Evolutionary conservation across 2,888 invertebrate genomes (phyloP).

Genomic region (Choristoneura rosaceana): DNA sequence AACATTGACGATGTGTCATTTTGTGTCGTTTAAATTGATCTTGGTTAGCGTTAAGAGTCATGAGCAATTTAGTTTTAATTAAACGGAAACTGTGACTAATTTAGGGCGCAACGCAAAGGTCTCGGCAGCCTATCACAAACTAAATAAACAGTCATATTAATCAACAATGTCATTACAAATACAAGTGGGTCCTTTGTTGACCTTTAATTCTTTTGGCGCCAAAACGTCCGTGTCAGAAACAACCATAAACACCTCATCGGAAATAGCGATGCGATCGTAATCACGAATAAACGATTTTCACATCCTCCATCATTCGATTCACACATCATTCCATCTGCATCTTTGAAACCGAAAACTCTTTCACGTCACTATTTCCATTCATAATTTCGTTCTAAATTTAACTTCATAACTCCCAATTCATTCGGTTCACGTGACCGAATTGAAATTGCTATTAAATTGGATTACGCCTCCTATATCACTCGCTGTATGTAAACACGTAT

Average conservation of each 20-base stretch:
- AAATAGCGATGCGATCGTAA: slow-evolving; percentile 16
- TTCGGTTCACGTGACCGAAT: slow-evolving; percentile 37
- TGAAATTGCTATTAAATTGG: slow-evolving; percentile 38
- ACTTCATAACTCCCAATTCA: slow-evolving; percentile 36
- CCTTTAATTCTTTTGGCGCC: slow-evolving; percentile 23
- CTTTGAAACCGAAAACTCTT: slow-evolving; percentile 36
- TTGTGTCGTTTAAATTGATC: slow-evolving; percentile 36
- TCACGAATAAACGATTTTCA: slow-evolving; percentile 29
- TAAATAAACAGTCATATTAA: slow-evolving; percentile 32
- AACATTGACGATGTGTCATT: slow-evolving; percentile 36
- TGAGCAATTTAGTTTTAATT: slow-evolving; percentile 40
- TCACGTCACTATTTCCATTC: slow-evolving; percentile 36
- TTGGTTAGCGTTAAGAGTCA: slow-evolving; percentile 32
- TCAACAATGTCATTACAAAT: neutral
- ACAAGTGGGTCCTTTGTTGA: neutral
- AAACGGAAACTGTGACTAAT: slow-evolving; percentile 42
- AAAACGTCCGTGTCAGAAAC: slow-evolving; percentile 3
- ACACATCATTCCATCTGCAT: slow-evolving; percentile 33
- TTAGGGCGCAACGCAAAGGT: slow-evolving; percentile 27
- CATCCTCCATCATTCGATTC: slow-evolving; percentile 41
- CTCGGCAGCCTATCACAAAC: slow-evolving; percentile 21
- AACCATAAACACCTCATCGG: slow-evolving; percentile 20
- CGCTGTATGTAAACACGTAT: too few relatives aligned
- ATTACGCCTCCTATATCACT: slow-evolving; percentile 20
- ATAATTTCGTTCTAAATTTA: slow-evolving; percentile 41